These are phyloP conservation scores for Parus major DNA, from an alignment of 2,113 vertebrate genomes.

Conservation along the genomic window DNA sequence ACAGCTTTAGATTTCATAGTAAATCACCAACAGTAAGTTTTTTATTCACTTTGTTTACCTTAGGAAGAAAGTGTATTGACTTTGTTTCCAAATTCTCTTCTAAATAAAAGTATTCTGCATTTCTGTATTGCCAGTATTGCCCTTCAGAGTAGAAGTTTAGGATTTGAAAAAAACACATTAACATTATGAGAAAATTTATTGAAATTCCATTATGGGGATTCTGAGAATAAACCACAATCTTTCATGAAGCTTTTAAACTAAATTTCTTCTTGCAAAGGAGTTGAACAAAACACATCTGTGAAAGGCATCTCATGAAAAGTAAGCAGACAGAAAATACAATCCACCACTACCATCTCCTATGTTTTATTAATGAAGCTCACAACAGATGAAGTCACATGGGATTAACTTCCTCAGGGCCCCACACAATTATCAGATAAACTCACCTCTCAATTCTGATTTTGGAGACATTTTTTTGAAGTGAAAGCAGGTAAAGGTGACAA, in stretches of 20 bases:
- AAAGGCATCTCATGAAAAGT: neutral
- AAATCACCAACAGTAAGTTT: neutral
- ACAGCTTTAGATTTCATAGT: neutral
- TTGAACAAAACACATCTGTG: neutral
- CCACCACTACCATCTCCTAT: neutral
- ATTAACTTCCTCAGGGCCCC: neutral
- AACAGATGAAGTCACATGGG: neutral
- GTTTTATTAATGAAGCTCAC: neutral
- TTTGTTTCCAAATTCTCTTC: neutral
- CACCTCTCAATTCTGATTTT: neutral
- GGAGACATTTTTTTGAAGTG: neutral
- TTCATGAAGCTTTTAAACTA: neutral
- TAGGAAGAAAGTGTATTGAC: neutral
- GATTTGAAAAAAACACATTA: neutral
- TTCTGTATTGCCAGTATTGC: neutral
- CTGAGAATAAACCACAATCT: neutral
- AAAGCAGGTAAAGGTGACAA: neutral
- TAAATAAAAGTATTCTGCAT: neutral
- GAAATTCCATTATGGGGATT: neutral
- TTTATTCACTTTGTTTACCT: neutral
- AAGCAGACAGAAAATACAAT: neutral
- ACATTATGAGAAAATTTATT: neutral
- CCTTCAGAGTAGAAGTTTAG: neutral
- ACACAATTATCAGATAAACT: neutral
- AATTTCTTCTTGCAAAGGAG: neutral